Percentiles rank a stretch among this genome's conserved stretches.
Conservation (phyloP, 2,888 invertebrate genomes). For the Erebia epiphron region DNA sequence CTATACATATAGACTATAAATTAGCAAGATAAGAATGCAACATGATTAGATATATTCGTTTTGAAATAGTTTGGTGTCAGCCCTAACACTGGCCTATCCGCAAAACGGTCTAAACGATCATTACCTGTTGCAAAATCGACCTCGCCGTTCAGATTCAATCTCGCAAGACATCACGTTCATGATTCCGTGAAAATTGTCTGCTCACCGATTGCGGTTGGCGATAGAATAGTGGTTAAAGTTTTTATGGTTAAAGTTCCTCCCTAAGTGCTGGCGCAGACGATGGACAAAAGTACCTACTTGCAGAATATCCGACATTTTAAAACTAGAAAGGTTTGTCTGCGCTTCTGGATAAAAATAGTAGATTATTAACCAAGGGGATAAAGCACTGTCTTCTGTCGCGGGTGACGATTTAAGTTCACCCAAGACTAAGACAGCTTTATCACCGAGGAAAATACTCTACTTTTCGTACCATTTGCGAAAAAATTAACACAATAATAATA, state of each 20-base stretch:
- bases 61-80: slow-evolving; percentile 2
- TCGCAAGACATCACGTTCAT: slow-evolving; percentile 27
- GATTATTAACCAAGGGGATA: too few species aligned
- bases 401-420: too few species aligned
- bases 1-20: too few species aligned
- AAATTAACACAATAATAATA: too few species aligned
- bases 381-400: too few species aligned
- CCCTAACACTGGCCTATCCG: slow-evolving; percentile 10
- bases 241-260: slow-evolving; percentile 11
- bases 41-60: background rate
- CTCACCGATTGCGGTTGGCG: slow-evolving; percentile 28
- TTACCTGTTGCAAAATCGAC: slow-evolving; percentile 26
- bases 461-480: too few species aligned
- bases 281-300: background rate
- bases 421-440: too few species aligned
- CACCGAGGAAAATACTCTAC: too few species aligned
- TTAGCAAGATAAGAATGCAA: too few species aligned
- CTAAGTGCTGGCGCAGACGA: background rate
- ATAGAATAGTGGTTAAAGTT: slow-evolving; percentile 26
- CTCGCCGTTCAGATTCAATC: slow-evolving; percentile 20
- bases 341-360: too few species aligned
- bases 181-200: slow-evolving; percentile 26
- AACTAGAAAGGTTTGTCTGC: background rate
- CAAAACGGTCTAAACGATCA: slow-evolving; percentile 19
- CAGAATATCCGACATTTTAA: background rate